phyloP scores from a whole-genome alignment of 2,113 vertebrate species.

The Sander vitreus region DNA sequence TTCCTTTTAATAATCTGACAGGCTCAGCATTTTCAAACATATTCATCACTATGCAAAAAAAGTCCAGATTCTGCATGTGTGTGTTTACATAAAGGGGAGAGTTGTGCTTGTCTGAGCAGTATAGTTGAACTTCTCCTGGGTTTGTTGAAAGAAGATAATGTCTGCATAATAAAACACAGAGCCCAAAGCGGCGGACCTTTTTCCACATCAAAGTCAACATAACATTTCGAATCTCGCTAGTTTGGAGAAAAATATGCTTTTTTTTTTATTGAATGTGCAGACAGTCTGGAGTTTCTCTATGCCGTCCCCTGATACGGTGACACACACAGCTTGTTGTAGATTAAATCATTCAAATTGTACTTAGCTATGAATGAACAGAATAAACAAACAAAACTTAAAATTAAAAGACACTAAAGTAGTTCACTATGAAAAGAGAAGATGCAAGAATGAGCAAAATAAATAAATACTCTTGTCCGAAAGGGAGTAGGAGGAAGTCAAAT shows the following conservation, averaged over 20 bases:
- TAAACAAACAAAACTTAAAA: too few species aligned
- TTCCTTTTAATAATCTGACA: slow-evolving; percentile 17
- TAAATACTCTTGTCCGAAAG: too few species aligned
- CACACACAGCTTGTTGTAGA: neutral
- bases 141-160: slow-evolving; percentile 39
- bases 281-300: neutral
- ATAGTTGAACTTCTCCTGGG: neutral
- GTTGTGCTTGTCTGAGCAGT: slow-evolving; percentile 40
- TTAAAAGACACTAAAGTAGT: too few species aligned
- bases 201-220: slow-evolving; percentile 12
- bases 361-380: too few species aligned
- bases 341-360: neutral
- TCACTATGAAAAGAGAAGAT: too few species aligned
- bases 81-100: slow-evolving; percentile 33
- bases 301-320: neutral
- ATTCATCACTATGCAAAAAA: slow-evolving; percentile 41
- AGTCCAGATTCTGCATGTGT: slow-evolving; percentile 17
- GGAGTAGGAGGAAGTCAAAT: too few species aligned
- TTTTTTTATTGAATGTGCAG: neutral
- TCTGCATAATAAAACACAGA: slow-evolving; percentile 18
- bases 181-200: neutral
- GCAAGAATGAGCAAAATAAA: too few species aligned
- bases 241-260: neutral
- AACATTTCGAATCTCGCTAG: slow-evolving; percentile 10
- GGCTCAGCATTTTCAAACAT: slow-evolving; percentile 55